Percentiles rank a stretch among this genome's conserved stretches.
phyloP scores from a whole-genome alignment of 2,888 invertebrate genomes.

The Dioctria linearis region DNA sequence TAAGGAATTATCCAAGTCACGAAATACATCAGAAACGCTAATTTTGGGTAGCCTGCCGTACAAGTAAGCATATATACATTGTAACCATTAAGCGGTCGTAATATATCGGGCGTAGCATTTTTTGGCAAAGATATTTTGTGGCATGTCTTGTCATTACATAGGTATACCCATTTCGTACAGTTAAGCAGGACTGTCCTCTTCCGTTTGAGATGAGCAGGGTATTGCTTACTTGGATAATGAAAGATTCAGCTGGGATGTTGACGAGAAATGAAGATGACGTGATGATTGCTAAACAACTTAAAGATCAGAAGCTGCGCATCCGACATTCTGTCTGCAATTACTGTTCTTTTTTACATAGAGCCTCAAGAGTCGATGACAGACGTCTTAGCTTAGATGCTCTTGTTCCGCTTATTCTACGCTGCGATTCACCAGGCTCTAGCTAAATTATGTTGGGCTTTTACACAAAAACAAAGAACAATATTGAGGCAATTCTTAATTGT shows the following conservation, averaged over 20 bases:
- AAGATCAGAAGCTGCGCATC: background rate
- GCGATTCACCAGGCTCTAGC: too few relatives aligned
- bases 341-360: background rate
- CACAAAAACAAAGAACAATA: too few relatives aligned
- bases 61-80: conserved; percentile 4
- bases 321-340: conserved; percentile 4
- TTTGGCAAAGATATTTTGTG: background rate
- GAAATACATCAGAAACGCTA: background rate
- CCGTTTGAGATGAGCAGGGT: background rate
- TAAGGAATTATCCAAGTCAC: background rate
- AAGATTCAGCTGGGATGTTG: conserved; percentile 3
- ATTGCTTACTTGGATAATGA: background rate
- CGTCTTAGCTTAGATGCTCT: background rate
- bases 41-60: background rate
- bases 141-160: background rate
- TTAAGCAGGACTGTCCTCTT: background rate
- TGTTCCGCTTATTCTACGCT: too few relatives aligned
- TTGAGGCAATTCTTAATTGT: too few relatives aligned
- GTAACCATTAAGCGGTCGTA: conserved; percentile 21
- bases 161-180: background rate
- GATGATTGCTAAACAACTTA: background rate
- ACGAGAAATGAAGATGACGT: conserved; percentile 17
- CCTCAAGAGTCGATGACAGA: background rate
- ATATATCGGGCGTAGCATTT: conserved; percentile 11
- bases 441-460: too few relatives aligned